Base-by-base conservation (phyloP, 1,140 invertebrate species). In the Whitmania pigra region DNA sequence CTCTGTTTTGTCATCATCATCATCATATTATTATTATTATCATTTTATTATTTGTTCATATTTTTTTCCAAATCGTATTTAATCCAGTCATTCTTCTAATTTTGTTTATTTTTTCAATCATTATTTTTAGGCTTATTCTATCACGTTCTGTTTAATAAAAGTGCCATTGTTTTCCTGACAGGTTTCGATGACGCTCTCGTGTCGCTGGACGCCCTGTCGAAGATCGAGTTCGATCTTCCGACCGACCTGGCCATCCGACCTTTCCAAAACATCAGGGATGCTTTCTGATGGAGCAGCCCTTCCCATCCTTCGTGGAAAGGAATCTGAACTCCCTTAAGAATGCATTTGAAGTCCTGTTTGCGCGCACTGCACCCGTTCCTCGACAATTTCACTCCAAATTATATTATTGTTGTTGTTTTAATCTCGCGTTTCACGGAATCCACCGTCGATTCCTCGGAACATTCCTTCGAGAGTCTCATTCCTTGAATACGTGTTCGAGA, bases 211-310 rank as follows among this genome's bases (percentile, higher is more conserved):
- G 87, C 87, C 72, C 83, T 99, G 60, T 89, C 89, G 40, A 85
- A 87, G 71, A 88, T 90, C 76, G 90, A 92, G 78, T 97, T 97
- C 83, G 89, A 94, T 81, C 85, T 98, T 75, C 94, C 94, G 0
- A 90, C 96, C 25, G 94, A 98, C 83, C 84, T 97, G 77, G 94
- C 96, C 67, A 88, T 98, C 67, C 86, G 92, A 78, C 93, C 78
- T 77, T 93, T 99, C 80, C 91, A 94, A 80, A 96, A 96, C 83
- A 97, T 98, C 77, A 94, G 92, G 84, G 93, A 97, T 84, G 93
- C 94, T 75, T 97, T 97, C 85, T 90, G 49, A 70, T 25, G 40
- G 43, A 29, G 20, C 20, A 18, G 2, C 7, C n/a, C 27, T 17
- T 31, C 36, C 13, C n/a, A 29, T 63, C 29, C 11, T 13, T 13